Evolutionary conservation across 2,113 vertebrate species (phyloP).

Genomic region (Tiliqua scincoides): DNA sequence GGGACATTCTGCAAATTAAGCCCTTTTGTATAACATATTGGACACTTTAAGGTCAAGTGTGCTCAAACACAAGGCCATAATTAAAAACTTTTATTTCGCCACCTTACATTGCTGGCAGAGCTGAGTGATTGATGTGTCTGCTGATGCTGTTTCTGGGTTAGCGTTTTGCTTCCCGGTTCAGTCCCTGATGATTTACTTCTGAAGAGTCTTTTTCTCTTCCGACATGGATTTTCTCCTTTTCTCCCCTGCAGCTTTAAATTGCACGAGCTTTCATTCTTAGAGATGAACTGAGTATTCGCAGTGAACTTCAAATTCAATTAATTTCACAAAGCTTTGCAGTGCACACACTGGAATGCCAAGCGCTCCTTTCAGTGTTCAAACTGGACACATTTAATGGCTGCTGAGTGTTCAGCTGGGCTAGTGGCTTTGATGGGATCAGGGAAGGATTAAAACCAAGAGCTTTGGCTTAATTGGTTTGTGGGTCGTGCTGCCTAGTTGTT

Average conservation of each 20-base stretch:
- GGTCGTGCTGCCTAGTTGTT: not conserved
- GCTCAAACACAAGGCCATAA: slow-evolving; percentile 38
- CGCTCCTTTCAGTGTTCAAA: slow-evolving; percentile 2
- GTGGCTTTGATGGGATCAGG: not conserved
- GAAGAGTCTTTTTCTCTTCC: slow-evolving; percentile 22
- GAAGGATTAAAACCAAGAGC: not conserved
- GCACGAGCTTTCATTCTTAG: slow-evolving; percentile 11
- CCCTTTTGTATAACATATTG: slow-evolving; percentile 34
- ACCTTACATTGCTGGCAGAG: slow-evolving; percentile 12
- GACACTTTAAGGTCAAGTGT: slow-evolving; percentile 62
- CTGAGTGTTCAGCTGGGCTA: not conserved
- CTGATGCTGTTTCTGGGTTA: slow-evolving; percentile 30
- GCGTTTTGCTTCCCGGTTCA: slow-evolving; percentile 44
- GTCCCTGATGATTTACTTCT: slow-evolving; percentile 19
- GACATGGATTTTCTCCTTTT: not conserved
- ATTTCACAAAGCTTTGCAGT: slow-evolving; percentile 22
- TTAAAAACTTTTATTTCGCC: slow-evolving; percentile 35
- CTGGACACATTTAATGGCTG: not conserved
- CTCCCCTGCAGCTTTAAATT: not conserved
- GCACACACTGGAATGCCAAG: not conserved
- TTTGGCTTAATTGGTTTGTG: not conserved
- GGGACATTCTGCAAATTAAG: slow-evolving; percentile 64
- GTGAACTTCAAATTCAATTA: slow-evolving; percentile 35
- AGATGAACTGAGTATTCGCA: slow-evolving; percentile 16
- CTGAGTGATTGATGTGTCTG: slow-evolving; percentile 17